Evolutionary conservation across 2,113 vertebrate genomes (phyloP), one percentile per base, ranked within the genome.

Genomic region (Oreochromis tanganicae): DNA sequence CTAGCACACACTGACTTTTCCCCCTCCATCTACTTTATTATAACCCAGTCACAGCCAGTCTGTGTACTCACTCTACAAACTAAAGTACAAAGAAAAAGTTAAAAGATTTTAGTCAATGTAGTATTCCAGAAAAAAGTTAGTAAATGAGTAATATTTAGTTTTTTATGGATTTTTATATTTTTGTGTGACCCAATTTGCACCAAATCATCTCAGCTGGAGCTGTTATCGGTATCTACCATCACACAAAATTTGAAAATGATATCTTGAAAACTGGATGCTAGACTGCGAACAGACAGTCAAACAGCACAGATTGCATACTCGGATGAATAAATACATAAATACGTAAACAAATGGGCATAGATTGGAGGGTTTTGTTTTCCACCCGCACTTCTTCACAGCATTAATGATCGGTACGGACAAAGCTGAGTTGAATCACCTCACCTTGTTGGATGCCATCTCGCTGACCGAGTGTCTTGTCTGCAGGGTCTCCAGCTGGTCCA

Each of bases 401-500:
- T 14, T 46, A 46, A 73, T 73, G 38, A 73, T 73, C 7, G 1
- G 8, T 46, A 73, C 17, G 41, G 68, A 27, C 21, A 73, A 8
- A 73, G 21, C 41, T 73, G 5, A 17, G 50, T 2, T 24, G 9
- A 82, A 21, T 11, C 36, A 19, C 7, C 87, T 94, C 91, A 97
- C 97, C 96, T 97, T 97, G 88, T 97, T 97, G 83, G 97, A 97
- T 24, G 97, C 97, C 97, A 97, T 97, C 88, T 97, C 96, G 55
- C 96, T 95, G 90, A 97, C 97, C 0, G 97, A 97, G 94, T 98
- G 90, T 91, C 97, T 93, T 0, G 98, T 98, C 95, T 98, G 98
- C 89, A 99, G 94, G 0, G 98, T 98, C 95, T 99, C 98, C 95
- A 99, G 95, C 94, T 99, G 98, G 85, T 99, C 98, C 96, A 99